Evolutionary conservation across 2,888 invertebrate species (phyloP), one percentile per base, ranked within the genome.

Genomic region (Anarsia innoxiella): DNA sequence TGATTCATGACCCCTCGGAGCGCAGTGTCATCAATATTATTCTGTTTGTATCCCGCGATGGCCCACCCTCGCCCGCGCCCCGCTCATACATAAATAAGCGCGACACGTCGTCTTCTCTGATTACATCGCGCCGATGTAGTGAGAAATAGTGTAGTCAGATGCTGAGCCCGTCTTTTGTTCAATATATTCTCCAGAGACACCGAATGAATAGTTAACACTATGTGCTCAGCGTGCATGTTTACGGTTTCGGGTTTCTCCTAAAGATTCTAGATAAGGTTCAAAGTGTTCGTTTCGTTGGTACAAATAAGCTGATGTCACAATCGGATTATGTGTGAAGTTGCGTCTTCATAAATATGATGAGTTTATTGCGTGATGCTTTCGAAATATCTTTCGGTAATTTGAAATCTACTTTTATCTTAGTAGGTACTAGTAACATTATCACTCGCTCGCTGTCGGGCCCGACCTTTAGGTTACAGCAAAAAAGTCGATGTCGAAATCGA

Each of bases 101-200:
- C 82, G 82, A 83, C 84, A 83, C 84, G 84, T 83, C 83, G 82
- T 82, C 83, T 83, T 84, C 84, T 83, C 84, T 83, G 84, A 84
- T 84, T 84, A 84, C 84, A 84, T 84, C 84, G 78, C 78, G 69
- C 79, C 78, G 78, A 84, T 83, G 80, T 82, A 77, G 80, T 83
- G 83, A 83, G 84, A 83, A 83, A 82, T 83, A 83, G 80, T 82
- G 76, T 78, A 78, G 66, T 75, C 71, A 74, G 77, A 78, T 79
- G 75, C 77, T 78, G 79, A 66, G 68, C 72, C 61, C 65, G 69
- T 75, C 82, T 80, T 82, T 84, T 83, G 83, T 83, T 82, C 80
- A 73, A 75, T 77, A 74, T 75, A 77, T 75, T 72, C 78, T 65
- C 75, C 59, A 58, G 71, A 71, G 73, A 74, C 75, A 66, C 61